Base-by-base conservation (phyloP, 2,797 vertebrate species). In the Myioborus melanocephalus region DNA sequence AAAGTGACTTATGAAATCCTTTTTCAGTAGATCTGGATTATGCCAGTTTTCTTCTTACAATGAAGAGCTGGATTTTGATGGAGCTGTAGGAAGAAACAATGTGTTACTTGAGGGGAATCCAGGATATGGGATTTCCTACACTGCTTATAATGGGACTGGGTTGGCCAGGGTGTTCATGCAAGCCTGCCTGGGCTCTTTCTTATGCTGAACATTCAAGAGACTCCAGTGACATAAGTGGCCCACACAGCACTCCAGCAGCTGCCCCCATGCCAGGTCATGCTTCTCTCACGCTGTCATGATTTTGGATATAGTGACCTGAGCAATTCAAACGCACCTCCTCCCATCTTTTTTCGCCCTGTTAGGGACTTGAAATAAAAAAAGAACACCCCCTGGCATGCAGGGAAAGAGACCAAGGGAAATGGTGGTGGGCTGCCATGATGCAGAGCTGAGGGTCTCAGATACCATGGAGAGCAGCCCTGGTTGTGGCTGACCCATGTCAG, bases 401-500 rank as follows among this genome's bases (percentile, higher is more conserved):
- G 39, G 57, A 57, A 70, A 49, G 39, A 56, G 21, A 39, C 10
- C 17, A 44, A 75, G 35, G 35, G 35, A 64, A 71, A 35, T 1
- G 5, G 61, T 46, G 12, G 13, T 17, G 13, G 24, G 10, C 9
- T 82, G 65, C 52, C 14, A 7, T 1, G 2, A 15, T 60, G 41
- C 23, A 68, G 52, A 63, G 39, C 19, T 3, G 6, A 30, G 27
- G 28, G 16, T 79, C 34, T 71, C 1, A 0, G 49, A 8, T 4
- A 14, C 4, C 8, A 1, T 9, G 28, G 23, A 5, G 30, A 4
- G 0, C 6, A 41, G 6, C 2, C 6, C 7, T 28, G 43, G 8
- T 68, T 71, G 22, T 28, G 41, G 16, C 3, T 4, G 5, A 28
- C 2, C 20, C 1, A 0, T 47, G 28, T 32, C 61, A 71, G 34